Percentiles rank a stretch among this genome's conserved stretches.
phyloP scores from a whole-genome alignment of 2,797 vertebrate species.

The Pyrocephalus nanus region DNA sequence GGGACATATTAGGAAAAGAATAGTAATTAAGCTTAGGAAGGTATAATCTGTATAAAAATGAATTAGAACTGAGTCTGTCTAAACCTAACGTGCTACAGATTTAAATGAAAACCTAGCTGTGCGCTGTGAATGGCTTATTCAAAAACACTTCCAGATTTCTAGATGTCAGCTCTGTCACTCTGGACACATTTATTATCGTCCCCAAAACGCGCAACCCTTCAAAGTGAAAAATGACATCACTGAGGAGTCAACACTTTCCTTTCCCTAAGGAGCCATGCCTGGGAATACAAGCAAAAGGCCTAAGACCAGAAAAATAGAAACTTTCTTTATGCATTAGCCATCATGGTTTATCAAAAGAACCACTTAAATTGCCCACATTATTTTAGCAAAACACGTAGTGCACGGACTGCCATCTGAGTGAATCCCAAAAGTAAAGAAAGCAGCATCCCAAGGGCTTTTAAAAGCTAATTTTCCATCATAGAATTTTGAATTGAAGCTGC shows the following conservation, averaged over 20 bases:
- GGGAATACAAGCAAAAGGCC: neutral
- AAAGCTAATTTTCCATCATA: neutral
- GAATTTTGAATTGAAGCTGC: neutral
- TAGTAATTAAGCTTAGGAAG: slow-evolving; percentile 52
- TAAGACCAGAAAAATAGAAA: slow-evolving; percentile 16
- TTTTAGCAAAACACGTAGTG: neutral
- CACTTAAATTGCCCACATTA: neutral
- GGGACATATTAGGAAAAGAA: slow-evolving; percentile 35
- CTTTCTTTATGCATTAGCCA: neutral
- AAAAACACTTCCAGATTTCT: slow-evolving; percentile 36
- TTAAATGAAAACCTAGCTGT: slow-evolving; percentile 29
- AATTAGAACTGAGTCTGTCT: slow-evolving; percentile 28
- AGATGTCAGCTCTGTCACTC: slow-evolving; percentile 2
- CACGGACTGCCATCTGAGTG: neutral
- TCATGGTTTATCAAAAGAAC: neutral
- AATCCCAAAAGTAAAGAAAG: neutral
- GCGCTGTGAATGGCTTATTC: neutral
- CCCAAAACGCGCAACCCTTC: slow-evolving; percentile 21
- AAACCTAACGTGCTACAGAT: neutral
- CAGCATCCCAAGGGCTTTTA: neutral
- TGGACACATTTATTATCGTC: slow-evolving; percentile 20
- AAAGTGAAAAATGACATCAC: slow-evolving; percentile 21
- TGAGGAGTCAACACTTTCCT: neutral
- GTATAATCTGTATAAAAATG: slow-evolving; percentile 52
- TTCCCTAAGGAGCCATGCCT: slow-evolving; percentile 5